Percentiles rank a stretch among this genome's conserved stretches.
Conservation (phyloP, 2,797 vertebrate species). For the Botia kubotai region DNA sequence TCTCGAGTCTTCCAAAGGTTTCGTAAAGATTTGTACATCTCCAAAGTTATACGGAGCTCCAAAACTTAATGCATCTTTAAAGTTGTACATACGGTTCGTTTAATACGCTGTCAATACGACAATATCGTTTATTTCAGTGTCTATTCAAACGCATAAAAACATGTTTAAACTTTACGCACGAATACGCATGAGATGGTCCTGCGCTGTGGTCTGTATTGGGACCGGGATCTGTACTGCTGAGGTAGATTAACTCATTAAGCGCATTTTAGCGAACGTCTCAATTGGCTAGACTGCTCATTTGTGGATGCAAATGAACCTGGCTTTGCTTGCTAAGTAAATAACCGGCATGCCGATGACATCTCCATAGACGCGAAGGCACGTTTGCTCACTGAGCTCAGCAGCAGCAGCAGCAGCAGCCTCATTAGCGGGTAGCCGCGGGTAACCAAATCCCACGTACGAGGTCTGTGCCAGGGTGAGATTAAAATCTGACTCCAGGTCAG, state of each 20-base stretch:
- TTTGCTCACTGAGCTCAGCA: background rate
- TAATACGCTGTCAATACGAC: no score
- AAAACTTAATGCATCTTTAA: background rate
- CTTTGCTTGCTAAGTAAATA: conserved; percentile 44
- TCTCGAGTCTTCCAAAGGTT: no score
- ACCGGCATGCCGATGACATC: conserved; percentile 26
- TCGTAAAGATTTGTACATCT: no score
- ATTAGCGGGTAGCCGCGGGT: conserved; percentile 24
- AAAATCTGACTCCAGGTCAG: conserved; percentile 28
- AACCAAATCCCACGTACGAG: conserved; percentile 25
- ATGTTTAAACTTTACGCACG: background rate
- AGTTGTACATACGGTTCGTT: background rate
- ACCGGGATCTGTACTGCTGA: background rate
- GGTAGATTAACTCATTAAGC: conserved; percentile 22
- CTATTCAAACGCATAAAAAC: background rate
- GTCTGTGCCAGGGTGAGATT: conserved; percentile 33
- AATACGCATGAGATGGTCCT: background rate
- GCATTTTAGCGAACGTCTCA: conserved; percentile 23
- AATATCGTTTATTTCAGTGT: background rate
- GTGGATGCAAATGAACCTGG: conserved; percentile 36
- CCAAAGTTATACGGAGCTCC: no score
- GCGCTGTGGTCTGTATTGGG: background rate
- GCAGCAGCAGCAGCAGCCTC: conserved; percentile 1
- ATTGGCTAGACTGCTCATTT: conserved; percentile 7
- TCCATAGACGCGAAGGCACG: conserved; percentile 17